Percentiles rank a stretch among this genome's conserved stretches.
Evolutionary conservation across 37 sponge, comb jelly and placozoan genomes (phyloP).

Genomic region (Aplysina aerophoba): DNA sequence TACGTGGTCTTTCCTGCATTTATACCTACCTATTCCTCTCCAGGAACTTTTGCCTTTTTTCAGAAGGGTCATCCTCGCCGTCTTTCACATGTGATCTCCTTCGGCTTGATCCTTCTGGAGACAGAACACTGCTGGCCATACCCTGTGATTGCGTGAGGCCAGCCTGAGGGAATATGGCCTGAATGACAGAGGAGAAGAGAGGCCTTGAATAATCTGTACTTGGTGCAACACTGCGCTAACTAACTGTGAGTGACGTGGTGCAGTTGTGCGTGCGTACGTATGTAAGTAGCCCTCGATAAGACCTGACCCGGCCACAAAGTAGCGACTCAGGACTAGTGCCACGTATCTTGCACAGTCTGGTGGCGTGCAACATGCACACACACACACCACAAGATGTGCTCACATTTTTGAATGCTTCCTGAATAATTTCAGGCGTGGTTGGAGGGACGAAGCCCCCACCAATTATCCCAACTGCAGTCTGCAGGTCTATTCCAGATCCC

Average conservation of each 20-base stretch:
- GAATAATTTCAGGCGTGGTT: slow-evolving; percentile 54
- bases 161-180: not conserved
- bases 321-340: too few species aligned
- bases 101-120: not conserved
- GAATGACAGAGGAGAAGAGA: not conserved
- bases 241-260: not conserved
- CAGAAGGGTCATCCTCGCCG: slow-evolving; percentile 77
- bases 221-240: not conserved
- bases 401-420: slow-evolving; percentile 64
- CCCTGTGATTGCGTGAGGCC: not conserved
- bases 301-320: too few species aligned
- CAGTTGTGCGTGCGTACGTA: not conserved
- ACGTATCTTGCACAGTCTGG: too few species aligned
- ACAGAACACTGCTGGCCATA: not conserved
- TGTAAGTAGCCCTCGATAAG: not conserved
- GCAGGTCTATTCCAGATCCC: not conserved
- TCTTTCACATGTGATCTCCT: not conserved
- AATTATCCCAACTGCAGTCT: not conserved
- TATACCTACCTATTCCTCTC: slow-evolving; percentile 83
- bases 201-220: not conserved
- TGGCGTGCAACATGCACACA: not conserved
- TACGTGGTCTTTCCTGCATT: too few species aligned
- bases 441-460: slow-evolving; percentile 1
- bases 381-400: not conserved
- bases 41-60: slow-evolving; percentile 81